These are phyloP conservation scores for Ranitomeya imitator DNA, from an alignment of 2,113 vertebrate genomes.

Conservation along the genomic window DNA sequence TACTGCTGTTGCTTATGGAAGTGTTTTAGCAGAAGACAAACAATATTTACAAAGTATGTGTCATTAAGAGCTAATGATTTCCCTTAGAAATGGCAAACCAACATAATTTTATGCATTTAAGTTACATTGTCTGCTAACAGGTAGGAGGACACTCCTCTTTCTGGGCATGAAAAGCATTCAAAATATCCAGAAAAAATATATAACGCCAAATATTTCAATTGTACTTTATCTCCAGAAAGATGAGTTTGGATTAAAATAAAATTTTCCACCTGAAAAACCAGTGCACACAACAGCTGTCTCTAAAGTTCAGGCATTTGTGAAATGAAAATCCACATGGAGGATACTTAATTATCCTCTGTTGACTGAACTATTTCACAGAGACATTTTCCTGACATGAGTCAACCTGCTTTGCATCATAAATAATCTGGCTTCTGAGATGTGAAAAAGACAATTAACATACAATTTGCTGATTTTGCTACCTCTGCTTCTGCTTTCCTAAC, in stretches of 20 bases:
- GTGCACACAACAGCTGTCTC: constrained; percentile 36
- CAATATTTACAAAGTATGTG: too few relatives aligned
- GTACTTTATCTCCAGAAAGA: neutral
- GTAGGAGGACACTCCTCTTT: too few relatives aligned
- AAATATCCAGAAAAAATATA: too few relatives aligned
- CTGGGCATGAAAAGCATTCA: too few relatives aligned
- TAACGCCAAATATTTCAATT: too few relatives aligned
- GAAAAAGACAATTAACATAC: constrained; percentile 53
- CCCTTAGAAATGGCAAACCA: too few relatives aligned
- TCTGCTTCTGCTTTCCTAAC: constrained; percentile 42
- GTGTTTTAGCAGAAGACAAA: too few relatives aligned
- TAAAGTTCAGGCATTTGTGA: constrained; percentile 39
- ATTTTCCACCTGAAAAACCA: constrained; percentile 22
- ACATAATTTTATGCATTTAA: too few relatives aligned
- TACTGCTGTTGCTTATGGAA: too few relatives aligned
- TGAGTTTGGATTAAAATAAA: neutral
- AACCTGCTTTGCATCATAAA: constrained; percentile 54
- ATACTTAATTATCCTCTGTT: constrained; percentile 52
- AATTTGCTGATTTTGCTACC: constrained; percentile 50
- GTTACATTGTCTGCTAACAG: too few relatives aligned
- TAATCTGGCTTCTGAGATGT: constrained; percentile 47
- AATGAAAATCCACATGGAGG: constrained; percentile 36
- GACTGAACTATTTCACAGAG: constrained; percentile 51
- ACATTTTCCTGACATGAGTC: constrained; percentile 52
- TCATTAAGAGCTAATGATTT: too few relatives aligned